phyloP scores from a whole-genome alignment of 2,797 vertebrate species.

The Pseudomugil gertrudae region DNA sequence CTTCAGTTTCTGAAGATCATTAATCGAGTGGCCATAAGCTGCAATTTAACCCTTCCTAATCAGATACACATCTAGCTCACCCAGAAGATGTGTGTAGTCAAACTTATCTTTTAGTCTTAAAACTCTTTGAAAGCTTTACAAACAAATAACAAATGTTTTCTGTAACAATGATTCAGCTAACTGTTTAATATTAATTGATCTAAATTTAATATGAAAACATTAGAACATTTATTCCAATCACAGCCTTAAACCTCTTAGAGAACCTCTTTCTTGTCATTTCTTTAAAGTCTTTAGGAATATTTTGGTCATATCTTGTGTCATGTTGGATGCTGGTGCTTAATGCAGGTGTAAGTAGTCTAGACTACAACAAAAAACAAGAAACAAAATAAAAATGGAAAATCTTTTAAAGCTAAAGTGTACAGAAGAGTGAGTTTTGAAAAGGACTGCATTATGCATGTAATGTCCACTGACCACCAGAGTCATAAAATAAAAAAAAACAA shows the following conservation, averaged over 20 bases:
- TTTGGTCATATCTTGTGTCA: neutral
- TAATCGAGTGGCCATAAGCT: neutral
- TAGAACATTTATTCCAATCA: neutral
- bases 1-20: neutral
- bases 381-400: no score
- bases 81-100: neutral
- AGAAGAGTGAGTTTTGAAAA: no score
- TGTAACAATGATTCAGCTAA: neutral
- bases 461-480: no score
- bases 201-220: neutral
- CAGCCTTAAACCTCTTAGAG: neutral
- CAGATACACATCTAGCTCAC: neutral
- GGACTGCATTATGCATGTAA: no score
- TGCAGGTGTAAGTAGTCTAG: no score
- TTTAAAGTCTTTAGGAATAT: neutral
- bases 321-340: neutral
- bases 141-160: neutral
- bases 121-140: neutral
- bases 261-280: neutral
- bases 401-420: no score
- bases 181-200: no score
- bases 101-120: neutral
- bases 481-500: neutral
- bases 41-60: neutral
- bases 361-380: no score